Evolutionary conservation across 2,797 vertebrate species (phyloP), one percentile per base, ranked within the genome.

Genomic region (Malacoctenus gilli): DNA sequence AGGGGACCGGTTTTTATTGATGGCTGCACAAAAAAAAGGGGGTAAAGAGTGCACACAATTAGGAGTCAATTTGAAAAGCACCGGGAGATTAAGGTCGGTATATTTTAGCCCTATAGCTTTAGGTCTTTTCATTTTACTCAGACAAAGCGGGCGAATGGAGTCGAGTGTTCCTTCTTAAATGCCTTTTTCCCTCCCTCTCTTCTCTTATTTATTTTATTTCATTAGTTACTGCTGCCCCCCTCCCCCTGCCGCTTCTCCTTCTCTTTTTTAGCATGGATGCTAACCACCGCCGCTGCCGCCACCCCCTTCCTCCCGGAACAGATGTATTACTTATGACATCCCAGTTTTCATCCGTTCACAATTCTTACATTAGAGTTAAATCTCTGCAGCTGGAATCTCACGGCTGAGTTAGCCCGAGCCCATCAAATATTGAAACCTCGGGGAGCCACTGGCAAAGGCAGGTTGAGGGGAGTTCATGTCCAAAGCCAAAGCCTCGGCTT

Each of bases 401-500:
- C 91, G 94, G 96, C 95, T 95, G 95, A 97, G 92, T 96, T 97
- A 95, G 95, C 94, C 91, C 57, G 92, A 94, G 92, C 93, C 93
- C 93, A 98, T 99, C 91, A 98, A 99, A 98, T 99, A 99, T 99
- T 99, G 95, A 99, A 96, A 92, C 92, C 91, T 94, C 95, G 91
- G n/a, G 91, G 95, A 95, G 94, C 91, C 91, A 92, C 93, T 94
- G 95, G 94, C 94, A 93, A n/a, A n/a, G 93, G 91, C 94, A 96
- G 96, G 95, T 97, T 98, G 96, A 98, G 94, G 95, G 94, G 92
- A 97, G 96, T 98, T 99, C 97, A 97, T 96, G 95, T 97, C 96
- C 95, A 95, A 95, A 95, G 94, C 95, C 93, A 90, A 28, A 93
- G 94, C 95, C 94, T 95, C 92, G 94, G 92, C 95, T 94, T 96